These are phyloP conservation scores for Todiramphus chloris DNA, from an alignment of 2,113 vertebrate species.

Conservation along the genomic window DNA sequence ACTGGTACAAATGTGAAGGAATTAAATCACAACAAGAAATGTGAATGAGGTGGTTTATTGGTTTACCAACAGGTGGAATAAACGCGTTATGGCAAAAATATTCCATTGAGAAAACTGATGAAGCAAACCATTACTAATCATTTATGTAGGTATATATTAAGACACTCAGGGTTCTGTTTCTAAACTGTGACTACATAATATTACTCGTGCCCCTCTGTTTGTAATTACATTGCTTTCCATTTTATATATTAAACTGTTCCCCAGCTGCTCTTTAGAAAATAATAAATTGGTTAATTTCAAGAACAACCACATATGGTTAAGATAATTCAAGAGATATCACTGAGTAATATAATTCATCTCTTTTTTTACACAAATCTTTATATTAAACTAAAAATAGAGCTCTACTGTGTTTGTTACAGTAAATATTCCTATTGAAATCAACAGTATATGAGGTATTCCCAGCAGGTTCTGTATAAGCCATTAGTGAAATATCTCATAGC, in stretches of 20 bases:
- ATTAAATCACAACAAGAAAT: neutral
- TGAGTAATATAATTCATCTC: conserved; percentile 9
- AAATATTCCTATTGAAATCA: conserved; percentile 37
- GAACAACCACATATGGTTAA: conserved; percentile 43
- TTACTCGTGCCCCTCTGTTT: conserved; percentile 40
- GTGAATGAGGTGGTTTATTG: neutral
- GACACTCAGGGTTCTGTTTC: conserved; percentile 23
- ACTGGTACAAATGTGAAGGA: neutral
- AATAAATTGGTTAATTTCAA: conserved; percentile 71
- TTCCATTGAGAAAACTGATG: conserved; percentile 5
- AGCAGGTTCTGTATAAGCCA: neutral
- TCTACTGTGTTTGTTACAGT: conserved; percentile 26
- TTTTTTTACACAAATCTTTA: conserved; percentile 33
- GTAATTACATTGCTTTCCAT: conserved; percentile 50
- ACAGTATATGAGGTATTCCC: conserved; percentile 25
- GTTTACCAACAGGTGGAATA: conserved; percentile 38
- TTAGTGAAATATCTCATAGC: conserved; percentile 23
- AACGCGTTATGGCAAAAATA: neutral
- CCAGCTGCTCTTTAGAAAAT: conserved; percentile 63
- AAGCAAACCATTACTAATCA: conserved; percentile 9
- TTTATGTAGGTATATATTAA: conserved; percentile 1
- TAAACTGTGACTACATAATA: conserved; percentile 31
- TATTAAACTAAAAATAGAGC: conserved; percentile 47
- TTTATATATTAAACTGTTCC: conserved; percentile 36
- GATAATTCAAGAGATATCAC: conserved; percentile 55